phyloP scores from a whole-genome alignment of 2,113 vertebrate genomes.

The Syngnathoides biaculeatus region DNA sequence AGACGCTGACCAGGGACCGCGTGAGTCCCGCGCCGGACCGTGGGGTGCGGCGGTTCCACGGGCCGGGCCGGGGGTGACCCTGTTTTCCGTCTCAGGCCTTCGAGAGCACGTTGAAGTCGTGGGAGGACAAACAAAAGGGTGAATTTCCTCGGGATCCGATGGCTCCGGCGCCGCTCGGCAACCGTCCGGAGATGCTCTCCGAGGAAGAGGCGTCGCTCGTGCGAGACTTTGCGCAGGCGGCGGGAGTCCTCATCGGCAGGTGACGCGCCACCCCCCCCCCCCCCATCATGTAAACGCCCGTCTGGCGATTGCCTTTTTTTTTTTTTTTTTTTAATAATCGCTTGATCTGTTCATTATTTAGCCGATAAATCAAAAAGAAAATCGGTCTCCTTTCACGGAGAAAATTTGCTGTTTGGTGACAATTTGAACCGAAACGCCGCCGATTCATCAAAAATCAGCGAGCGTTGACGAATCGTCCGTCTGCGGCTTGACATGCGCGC shows the following conservation, averaged over 20 bases:
- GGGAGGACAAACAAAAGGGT: constrained; percentile 97
- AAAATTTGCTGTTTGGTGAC: no score
- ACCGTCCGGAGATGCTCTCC: constrained; percentile 85
- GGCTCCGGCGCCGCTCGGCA: constrained; percentile 67
- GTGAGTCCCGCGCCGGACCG: constrained; percentile 62
- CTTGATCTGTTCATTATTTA: no score
- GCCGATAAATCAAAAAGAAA: neutral
- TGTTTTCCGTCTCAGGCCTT: constrained; percentile 77
- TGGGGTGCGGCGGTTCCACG: fast-evolving
- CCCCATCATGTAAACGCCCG: no score
- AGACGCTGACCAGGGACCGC: constrained; percentile 91
- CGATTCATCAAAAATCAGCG: no score
- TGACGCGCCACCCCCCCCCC: no score
- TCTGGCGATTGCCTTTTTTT: no score
- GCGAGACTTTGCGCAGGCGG: constrained; percentile 86
- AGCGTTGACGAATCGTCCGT: no score
- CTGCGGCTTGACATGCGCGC: no score
- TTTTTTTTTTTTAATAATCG: no score
- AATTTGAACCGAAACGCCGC: no score
- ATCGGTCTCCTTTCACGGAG: neutral
- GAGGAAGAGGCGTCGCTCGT: constrained; percentile 88
- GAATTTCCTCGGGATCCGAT: constrained; percentile 78
- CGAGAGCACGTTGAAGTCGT: constrained; percentile 94
- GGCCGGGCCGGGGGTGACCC: neutral
- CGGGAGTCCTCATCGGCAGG: constrained; percentile 91